Evolutionary conservation across 2,888 invertebrate species (phyloP), one percentile per base, ranked within the genome.

Genomic region (Eristalis intricaria): DNA sequence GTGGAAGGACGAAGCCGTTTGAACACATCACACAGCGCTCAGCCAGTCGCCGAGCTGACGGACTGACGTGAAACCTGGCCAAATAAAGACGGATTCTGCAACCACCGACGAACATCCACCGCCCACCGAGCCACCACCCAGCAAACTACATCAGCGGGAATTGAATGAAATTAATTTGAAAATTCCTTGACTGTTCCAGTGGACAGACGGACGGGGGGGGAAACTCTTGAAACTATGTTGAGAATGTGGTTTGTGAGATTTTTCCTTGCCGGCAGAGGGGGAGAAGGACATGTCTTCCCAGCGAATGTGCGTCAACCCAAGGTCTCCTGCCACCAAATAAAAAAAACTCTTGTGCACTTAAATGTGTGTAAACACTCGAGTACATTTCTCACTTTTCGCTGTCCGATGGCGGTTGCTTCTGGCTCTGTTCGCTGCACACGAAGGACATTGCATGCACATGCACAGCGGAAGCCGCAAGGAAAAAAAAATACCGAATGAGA

Each of bases 121-220:
- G 2, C 4, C 43, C n/a, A 5, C 15, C 43, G 19, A 4, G 26
- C 15, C n/a, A 22, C 66, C 63, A 1, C 58, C n/a, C 7, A 19
- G 1, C 50, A 19, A 19, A 60, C 56, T 74, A 40, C 35, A 81
- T 74, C 82, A 66, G 74, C 66, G 75, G 40, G 43, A 79, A 70
- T 70, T 66, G 79, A 75, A 79, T 64, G 64, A 83, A 86, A 86
- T 86, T 86, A 83, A 83, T 86, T 85, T 86, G 74, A 83, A 79
- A 81, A 77, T 83, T 82, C 76, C 74, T 71, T 71, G 26, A 43
- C 65, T 74, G 50, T 69, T 61, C 43, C 56, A 68, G 35, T 23
- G 38, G n/a, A 26, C 26, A n/a, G 66, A 4, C 4, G 32, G 32
- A 32, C 35, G 35, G 35, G 8, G 4, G 32, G 23, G 61, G 58